Conservation (phyloP, 2,797 vertebrate species). For the Loris lydekkerianus region DNA sequence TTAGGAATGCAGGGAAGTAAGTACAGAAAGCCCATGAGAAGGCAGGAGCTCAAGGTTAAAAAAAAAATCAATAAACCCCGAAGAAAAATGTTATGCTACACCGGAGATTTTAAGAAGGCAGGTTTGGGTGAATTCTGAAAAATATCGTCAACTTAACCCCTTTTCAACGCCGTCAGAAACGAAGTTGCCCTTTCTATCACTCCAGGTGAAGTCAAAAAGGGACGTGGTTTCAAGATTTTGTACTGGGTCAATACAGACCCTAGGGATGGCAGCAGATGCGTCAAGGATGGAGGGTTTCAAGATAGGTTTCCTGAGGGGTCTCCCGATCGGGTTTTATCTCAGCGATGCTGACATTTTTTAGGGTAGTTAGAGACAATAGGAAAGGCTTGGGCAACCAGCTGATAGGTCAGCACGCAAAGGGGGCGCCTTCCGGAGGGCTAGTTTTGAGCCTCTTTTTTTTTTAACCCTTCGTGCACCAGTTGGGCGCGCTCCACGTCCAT, state of each 20-base stretch:
- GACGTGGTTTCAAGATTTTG: neutral
- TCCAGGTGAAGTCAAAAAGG: conserved; percentile 56
- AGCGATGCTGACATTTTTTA: conserved; percentile 44
- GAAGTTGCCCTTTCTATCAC: neutral
- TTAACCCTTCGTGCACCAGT: conserved; percentile 70
- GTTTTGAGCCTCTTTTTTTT: conserved; percentile 32
- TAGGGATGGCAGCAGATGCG: neutral
- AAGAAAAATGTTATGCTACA: conserved; percentile 47
- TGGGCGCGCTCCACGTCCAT: neutral
- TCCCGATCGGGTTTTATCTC: neutral
- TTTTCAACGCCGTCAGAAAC: neutral
- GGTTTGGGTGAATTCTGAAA: conserved; percentile 3
- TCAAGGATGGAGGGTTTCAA: neutral
- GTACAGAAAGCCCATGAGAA: neutral
- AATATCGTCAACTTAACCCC: neutral
- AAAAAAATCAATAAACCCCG: neutral
- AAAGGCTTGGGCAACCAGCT: neutral
- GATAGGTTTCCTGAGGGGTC: neutral
- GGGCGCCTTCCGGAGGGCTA: conserved; percentile 66
- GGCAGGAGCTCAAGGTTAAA: neutral
- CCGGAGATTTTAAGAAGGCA: conserved; percentile 16
- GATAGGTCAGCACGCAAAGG: neutral
- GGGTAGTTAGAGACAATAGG: conserved; percentile 55
- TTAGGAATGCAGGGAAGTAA: neutral
- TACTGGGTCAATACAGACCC: neutral